Evolutionary conservation across 2,113 vertebrate genomes (phyloP).

Genomic region (Clupea harengus): DNA sequence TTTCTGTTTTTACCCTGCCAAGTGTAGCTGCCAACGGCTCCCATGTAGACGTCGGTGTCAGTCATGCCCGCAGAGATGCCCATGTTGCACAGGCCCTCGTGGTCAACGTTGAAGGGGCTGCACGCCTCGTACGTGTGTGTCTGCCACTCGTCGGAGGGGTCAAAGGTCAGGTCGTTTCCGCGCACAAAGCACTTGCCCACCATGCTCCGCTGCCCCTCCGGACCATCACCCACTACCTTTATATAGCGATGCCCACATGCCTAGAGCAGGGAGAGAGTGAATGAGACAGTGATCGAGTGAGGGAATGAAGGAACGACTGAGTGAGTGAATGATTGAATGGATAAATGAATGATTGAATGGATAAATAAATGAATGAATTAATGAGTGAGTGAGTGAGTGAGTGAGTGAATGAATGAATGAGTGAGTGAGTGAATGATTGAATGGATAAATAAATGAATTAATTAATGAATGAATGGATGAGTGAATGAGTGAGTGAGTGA

Average conservation of each 20-base stretch:
- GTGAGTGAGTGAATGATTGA: neutral
- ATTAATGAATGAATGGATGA: neutral
- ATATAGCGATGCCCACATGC: constrained; percentile 91
- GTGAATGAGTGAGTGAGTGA: neutral
- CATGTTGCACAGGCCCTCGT: constrained; percentile 88
- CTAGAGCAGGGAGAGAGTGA: constrained; percentile 59
- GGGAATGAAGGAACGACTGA: neutral
- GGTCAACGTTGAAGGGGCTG: constrained; percentile 69
- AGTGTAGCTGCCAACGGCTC: constrained; percentile 77
- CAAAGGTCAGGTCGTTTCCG: constrained; percentile 78
- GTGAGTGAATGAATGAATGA: neutral
- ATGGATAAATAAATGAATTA: neutral
- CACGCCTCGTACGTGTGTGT: constrained; percentile 81
- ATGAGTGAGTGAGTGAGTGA: neutral
- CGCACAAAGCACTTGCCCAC: constrained; percentile 88
- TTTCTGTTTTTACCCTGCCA: constrained; percentile 84
- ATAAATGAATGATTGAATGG: neutral
- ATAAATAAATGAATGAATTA: neutral
- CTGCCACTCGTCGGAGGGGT: constrained; percentile 84
- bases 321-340: neutral
- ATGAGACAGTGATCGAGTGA: neutral
- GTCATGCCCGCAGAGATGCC: constrained; percentile 87
- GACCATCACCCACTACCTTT: constrained; percentile 69
- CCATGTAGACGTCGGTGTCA: constrained; percentile 76
- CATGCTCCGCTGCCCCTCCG: constrained; percentile 81